These are phyloP conservation scores for Brachyopa scutellaris DNA, from an alignment of 2,888 invertebrate genomes.

Conservation along the genomic window DNA sequence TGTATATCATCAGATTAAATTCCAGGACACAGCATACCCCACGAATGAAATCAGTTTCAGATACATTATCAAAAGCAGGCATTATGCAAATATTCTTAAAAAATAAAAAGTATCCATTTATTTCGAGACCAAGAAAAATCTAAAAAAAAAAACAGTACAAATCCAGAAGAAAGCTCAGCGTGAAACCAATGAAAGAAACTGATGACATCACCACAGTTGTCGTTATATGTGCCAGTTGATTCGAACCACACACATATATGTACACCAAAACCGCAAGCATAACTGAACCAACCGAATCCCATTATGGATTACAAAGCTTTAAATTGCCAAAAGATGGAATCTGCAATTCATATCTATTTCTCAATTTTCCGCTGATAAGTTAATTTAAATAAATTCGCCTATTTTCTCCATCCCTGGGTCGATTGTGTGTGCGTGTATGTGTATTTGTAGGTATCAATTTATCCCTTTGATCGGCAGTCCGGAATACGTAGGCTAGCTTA, in stretches of 20 bases:
- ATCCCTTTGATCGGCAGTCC: constrained; percentile 42
- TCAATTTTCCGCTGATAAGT: constrained; percentile 72
- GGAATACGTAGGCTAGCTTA: constrained; percentile 35
- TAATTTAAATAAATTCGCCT: constrained; percentile 70
- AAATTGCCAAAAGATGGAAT: constrained; percentile 72
- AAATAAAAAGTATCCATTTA: constrained; percentile 54
- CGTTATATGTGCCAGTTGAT: constrained; percentile 56
- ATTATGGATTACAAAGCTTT: constrained; percentile 71
- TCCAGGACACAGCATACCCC: constrained; percentile 1
- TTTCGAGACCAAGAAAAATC: constrained; percentile 18
- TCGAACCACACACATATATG: constrained; percentile 1
- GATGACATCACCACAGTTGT: constrained; percentile 63
- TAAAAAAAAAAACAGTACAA: constrained; percentile 2
- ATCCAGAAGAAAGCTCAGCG: constrained; percentile 21
- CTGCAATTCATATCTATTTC: constrained; percentile 72
- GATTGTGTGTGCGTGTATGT: constrained; percentile 1
- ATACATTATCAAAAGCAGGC: constrained; percentile 59
- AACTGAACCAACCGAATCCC: constrained; percentile 58
- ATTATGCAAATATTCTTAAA: constrained; percentile 64
- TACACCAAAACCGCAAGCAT: background rate
- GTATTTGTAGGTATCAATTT: background rate
- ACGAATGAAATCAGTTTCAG: constrained; percentile 47
- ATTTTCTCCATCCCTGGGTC: constrained; percentile 11
- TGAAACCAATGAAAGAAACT: constrained; percentile 47
- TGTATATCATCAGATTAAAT: constrained; percentile 46